These are phyloP conservation scores for Chelidonichthys spinosus DNA, from an alignment of 2,797 vertebrate species.

Conservation along the genomic window DNA sequence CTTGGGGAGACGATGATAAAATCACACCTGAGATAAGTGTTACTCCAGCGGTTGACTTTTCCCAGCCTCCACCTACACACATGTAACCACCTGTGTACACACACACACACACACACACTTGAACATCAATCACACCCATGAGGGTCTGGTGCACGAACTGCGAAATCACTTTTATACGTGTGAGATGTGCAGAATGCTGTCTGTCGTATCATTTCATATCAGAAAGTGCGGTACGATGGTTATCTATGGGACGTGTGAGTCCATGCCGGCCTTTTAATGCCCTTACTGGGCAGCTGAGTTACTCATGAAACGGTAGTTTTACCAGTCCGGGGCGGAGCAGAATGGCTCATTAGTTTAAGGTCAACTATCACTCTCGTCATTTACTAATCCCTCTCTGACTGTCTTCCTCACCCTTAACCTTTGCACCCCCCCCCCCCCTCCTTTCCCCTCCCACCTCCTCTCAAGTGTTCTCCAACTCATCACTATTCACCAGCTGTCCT, in stretches of 20 bases:
- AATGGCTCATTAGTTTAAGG: slow-evolving; percentile 72
- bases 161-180: slow-evolving; percentile 21
- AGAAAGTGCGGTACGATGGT: not conserved
- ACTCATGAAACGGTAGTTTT: slow-evolving; percentile 35
- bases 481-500: slow-evolving; percentile 73
- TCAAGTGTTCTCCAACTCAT: slow-evolving; percentile 59
- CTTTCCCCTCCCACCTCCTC: slow-evolving; percentile 15
- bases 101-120: not conserved
- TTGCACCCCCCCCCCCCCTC: not conserved
- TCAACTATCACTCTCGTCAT: slow-evolving; percentile 70
- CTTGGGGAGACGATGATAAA: slow-evolving; percentile 64
- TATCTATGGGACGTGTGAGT: not conserved
- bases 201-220: not conserved
- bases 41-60: slow-evolving; percentile 63
- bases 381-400: slow-evolving; percentile 63
- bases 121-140: slow-evolving; percentile 33
- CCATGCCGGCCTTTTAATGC: slow-evolving; percentile 12
- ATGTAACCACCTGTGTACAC: slow-evolving; percentile 33
- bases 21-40: slow-evolving; percentile 79
- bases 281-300: slow-evolving; percentile 34
- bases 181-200: slow-evolving; percentile 4
- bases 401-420: slow-evolving; percentile 45
- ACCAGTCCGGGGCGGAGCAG: slow-evolving; percentile 32
- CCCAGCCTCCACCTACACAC: slow-evolving; percentile 48
- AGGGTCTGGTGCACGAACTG: slow-evolving; percentile 10